Evolutionary conservation across 2,888 invertebrate genomes (phyloP).

Genomic region (Melanotus villosus): DNA sequence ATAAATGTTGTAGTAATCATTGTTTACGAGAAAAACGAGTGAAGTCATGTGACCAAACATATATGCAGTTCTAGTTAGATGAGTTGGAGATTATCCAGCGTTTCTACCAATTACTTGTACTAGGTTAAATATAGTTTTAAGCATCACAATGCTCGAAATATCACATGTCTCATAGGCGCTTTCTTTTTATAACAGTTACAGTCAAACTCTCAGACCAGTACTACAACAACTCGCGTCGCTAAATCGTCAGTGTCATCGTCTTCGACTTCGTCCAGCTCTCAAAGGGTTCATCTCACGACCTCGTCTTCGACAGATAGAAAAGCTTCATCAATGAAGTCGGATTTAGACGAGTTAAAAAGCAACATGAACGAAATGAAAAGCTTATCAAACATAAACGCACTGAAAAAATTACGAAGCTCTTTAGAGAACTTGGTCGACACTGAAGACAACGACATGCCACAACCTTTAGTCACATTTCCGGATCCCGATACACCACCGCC

Average conservation of each 20-base stretch:
- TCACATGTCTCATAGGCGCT: conserved; percentile 52
- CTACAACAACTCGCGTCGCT: conserved; percentile 70
- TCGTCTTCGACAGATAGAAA: conserved; percentile 78
- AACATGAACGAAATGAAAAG: conserved; percentile 92
- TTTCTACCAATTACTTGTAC: conserved; percentile 13
- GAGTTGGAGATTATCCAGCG: conserved; percentile 40
- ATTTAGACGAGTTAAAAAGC: conserved; percentile 84
- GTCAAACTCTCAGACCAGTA: conserved; percentile 74
- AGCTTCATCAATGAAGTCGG: conserved; percentile 86
- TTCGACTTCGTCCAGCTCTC: conserved; percentile 70
- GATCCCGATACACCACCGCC: conserved; percentile 81
- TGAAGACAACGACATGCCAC: conserved; percentile 70
- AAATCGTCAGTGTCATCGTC: conserved; percentile 60
- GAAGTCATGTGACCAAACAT: conserved; percentile 3
- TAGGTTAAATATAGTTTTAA: conserved; percentile 46
- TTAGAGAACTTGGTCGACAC: conserved; percentile 86
- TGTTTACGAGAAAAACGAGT: conserved; percentile 20
- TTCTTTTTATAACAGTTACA: conserved; percentile 60
- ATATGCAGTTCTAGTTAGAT: conserved; percentile 18
- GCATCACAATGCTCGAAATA: conserved; percentile 54
- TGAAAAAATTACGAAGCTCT: conserved; percentile 74
- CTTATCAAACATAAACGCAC: conserved; percentile 63
- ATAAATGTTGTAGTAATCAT: neutral
- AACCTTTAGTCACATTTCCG: conserved; percentile 86
- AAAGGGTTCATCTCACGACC: conserved; percentile 67